Conservation (phyloP, 2,113 vertebrate genomes). For the Hippocampus zosterae region DNA sequence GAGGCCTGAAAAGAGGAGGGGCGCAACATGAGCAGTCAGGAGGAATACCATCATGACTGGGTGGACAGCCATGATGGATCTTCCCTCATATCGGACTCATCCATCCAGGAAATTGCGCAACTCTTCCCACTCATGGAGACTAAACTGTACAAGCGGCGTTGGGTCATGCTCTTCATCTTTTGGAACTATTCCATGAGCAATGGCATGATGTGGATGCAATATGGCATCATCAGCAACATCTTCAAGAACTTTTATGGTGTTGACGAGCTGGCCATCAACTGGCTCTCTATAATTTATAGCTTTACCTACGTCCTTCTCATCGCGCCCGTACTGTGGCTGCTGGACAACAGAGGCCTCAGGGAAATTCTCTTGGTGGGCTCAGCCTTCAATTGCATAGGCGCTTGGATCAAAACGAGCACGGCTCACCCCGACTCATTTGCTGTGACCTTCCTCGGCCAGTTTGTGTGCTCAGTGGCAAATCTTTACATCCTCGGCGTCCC, state of each 20-base stretch:
- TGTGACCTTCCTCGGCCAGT: constrained; percentile 77
- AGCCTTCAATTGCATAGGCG: constrained; percentile 79
- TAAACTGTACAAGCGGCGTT: constrained; percentile 75
- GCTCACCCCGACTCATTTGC: constrained; percentile 74
- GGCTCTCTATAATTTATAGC: constrained; percentile 88
- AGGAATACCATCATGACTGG: constrained; percentile 16
- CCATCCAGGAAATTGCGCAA: neutral
- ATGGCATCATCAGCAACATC: constrained; percentile 80
- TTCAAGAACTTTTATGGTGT: constrained; percentile 78
- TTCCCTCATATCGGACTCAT: constrained; percentile 10
- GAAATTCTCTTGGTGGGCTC: constrained; percentile 77
- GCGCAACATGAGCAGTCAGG: constrained; percentile 30
- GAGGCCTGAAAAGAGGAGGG: constrained; percentile 2
- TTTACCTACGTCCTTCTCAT: constrained; percentile 83
- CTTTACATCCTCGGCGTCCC: constrained; percentile 85
- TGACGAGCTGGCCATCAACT: constrained; percentile 74
- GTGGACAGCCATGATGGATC: constrained; percentile 3
- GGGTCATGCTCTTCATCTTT: constrained; percentile 81
- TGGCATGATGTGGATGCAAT: constrained; percentile 89
- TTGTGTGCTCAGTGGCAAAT: constrained; percentile 77
- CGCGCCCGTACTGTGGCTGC: constrained; percentile 76
- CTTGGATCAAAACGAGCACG: constrained; percentile 84
- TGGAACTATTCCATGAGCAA: constrained; percentile 82
- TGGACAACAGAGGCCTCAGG: constrained; percentile 72
- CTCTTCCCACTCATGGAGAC: constrained; percentile 55